phyloP scores from a whole-genome alignment of 1,140 invertebrate species.

The Zaprionus davidi region DNA sequence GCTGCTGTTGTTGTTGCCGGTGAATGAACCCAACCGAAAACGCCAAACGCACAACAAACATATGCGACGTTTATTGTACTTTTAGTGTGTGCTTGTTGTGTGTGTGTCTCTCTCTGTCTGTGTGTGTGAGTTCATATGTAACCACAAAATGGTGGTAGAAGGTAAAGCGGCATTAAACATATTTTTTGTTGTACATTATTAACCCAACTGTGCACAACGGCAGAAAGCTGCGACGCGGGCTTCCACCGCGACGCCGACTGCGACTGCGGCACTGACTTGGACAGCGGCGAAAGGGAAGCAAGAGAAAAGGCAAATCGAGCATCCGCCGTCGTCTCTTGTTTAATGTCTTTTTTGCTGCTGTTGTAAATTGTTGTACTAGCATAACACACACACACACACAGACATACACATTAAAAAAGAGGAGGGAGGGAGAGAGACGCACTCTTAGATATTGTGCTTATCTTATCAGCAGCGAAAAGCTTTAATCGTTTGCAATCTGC shows the following conservation, averaged over 20 bases:
- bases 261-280: constrained; percentile 37
- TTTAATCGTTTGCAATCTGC: constrained; percentile 43
- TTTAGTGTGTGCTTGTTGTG: constrained; percentile 3
- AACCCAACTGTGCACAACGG: constrained; percentile 67
- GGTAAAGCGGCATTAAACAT: constrained; percentile 47
- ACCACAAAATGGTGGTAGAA: constrained; percentile 61
- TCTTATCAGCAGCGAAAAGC: constrained; percentile 41
- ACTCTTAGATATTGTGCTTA: constrained; percentile 29
- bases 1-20: constrained; percentile 35
- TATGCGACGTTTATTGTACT: constrained; percentile 14
- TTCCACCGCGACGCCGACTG: constrained; percentile 36
- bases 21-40: constrained; percentile 52
- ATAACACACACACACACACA: constrained; percentile 13
- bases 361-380: constrained; percentile 14
- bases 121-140: constrained; percentile 15
- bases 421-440: not conserved
- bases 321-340: constrained; percentile 32
- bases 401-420: not conserved
- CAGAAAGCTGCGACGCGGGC: constrained; percentile 33
- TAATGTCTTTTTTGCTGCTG: constrained; percentile 34
- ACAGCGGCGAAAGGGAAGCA: constrained; percentile 51
- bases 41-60: constrained; percentile 57
- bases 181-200: constrained; percentile 46
- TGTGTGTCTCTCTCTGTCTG: constrained; percentile 13
- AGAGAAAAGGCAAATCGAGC: constrained; percentile 51